Evolutionary conservation across 2,797 vertebrate species (phyloP).

Genomic region (Astyanax mexicanus): DNA sequence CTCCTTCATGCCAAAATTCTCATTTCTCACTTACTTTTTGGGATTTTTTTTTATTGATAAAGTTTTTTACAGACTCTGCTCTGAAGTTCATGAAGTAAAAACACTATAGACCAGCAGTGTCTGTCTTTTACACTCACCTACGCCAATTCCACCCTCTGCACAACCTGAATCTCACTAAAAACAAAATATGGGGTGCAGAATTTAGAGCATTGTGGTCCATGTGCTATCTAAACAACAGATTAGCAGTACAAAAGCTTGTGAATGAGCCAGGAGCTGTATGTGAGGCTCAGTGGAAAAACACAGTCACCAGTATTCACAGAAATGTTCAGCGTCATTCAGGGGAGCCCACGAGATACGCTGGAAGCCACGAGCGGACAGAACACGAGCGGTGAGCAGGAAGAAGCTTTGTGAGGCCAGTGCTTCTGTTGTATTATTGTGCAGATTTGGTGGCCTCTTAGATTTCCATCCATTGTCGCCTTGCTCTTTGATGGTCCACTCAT

Average conservation of each 20-base stretch:
- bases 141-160: too few relatives aligned
- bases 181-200: not conserved
- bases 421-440: conserved; percentile 77
- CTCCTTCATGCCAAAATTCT: too few relatives aligned
- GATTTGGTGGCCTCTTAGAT: conserved; percentile 68
- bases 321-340: not conserved
- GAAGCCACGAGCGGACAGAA: not conserved
- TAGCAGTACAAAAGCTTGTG: not conserved
- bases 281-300: not conserved
- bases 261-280: not conserved
- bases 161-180: too few relatives aligned
- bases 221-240: not conserved
- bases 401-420: conserved; percentile 63
- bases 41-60: too few relatives aligned
- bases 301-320: not conserved
- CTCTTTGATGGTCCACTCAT: conserved; percentile 76
- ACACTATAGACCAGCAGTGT: too few relatives aligned
- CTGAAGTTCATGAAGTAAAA: too few relatives aligned
- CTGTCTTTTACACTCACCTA: too few relatives aligned
- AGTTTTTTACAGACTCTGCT: too few relatives aligned
- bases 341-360: not conserved
- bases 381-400: conserved; percentile 3
- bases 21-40: too few relatives aligned
- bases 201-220: not conserved
- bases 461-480: conserved; percentile 53